Conservation (phyloP, 2,888 invertebrate species). For the Thalpophila matura region DNA sequence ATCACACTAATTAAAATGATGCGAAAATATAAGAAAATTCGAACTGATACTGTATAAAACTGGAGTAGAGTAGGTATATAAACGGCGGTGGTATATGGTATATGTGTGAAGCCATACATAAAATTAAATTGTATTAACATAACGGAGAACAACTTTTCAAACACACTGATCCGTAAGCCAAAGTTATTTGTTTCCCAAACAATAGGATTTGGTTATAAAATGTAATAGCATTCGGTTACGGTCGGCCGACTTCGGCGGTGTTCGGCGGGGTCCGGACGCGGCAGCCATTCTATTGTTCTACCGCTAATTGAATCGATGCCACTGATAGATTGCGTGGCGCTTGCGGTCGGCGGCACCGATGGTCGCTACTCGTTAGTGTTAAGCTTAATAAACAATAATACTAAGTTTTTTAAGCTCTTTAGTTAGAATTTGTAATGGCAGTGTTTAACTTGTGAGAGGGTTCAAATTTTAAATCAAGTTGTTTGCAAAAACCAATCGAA, state of each 20-base stretch:
- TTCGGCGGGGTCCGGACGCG: conserved; percentile 42
- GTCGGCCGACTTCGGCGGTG: conserved; percentile 41
- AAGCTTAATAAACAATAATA: conserved; percentile 18
- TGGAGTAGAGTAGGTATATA: no score
- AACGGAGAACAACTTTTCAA: conserved; percentile 40
- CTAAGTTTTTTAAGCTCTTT: neutral
- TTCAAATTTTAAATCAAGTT: no score
- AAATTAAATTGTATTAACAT: conserved; percentile 45
- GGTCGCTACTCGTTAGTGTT: neutral
- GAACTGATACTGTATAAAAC: no score
- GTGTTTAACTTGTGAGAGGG: neutral
- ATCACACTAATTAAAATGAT: no score
- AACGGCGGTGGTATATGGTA: no score
- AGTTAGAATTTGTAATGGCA: neutral
- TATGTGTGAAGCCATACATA: conserved; percentile 42
- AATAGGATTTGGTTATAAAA: conserved; percentile 64
- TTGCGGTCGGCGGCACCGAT: conserved; percentile 39
- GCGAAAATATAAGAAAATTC: no score
- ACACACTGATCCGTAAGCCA: conserved; percentile 43
- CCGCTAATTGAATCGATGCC: conserved; percentile 89
- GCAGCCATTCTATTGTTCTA: conserved; percentile 82
- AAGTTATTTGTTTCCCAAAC: conserved; percentile 57
- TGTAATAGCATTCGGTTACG: conserved; percentile 57
- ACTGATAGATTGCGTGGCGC: conserved; percentile 81
- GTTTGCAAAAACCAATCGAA: no score